These are phyloP conservation scores for Nestor notabilis DNA, from an alignment of 2,113 vertebrate genomes.

Conservation along the genomic window DNA sequence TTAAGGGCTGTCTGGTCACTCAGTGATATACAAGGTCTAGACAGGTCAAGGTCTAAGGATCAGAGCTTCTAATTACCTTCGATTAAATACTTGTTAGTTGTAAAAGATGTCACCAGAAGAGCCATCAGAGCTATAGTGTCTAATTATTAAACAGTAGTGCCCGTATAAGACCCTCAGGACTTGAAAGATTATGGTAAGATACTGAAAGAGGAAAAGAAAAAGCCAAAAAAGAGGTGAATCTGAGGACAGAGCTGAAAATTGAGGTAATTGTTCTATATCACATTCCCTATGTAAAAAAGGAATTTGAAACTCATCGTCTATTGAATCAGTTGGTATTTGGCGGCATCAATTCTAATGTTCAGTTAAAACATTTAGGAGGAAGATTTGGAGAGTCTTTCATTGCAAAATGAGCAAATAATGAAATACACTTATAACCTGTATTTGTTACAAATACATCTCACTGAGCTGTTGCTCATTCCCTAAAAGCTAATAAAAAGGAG, in stretches of 20 bases:
- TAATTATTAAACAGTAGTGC: constrained; percentile 41
- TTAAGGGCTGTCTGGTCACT: constrained; percentile 59
- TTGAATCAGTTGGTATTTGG: constrained; percentile 49
- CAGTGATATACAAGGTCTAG: constrained; percentile 50
- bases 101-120: constrained; percentile 25
- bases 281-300: constrained; percentile 56
- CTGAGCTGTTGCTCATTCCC: constrained; percentile 41
- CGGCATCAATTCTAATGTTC: constrained; percentile 51
- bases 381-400: constrained; percentile 22
- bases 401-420: constrained; percentile 63
- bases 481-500: constrained; percentile 63
- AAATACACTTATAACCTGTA: constrained; percentile 60
- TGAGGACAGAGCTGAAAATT: constrained; percentile 65
- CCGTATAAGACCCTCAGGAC: background rate
- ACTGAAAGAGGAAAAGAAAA: background rate
- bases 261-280: constrained; percentile 63
- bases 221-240: constrained; percentile 58
- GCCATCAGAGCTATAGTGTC: background rate
- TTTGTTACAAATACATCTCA: constrained; percentile 46
- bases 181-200: constrained; percentile 22
- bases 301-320: constrained; percentile 55
- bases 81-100: constrained; percentile 48
- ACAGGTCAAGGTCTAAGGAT: constrained; percentile 50
- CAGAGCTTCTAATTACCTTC: constrained; percentile 52
- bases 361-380: constrained; percentile 61